Percentiles rank a stretch among this genome's conserved stretches.
These are phyloP conservation scores for Oasisia sp. DNA, from an alignment of 2,888 invertebrate species.

Conservation along the genomic window DNA sequence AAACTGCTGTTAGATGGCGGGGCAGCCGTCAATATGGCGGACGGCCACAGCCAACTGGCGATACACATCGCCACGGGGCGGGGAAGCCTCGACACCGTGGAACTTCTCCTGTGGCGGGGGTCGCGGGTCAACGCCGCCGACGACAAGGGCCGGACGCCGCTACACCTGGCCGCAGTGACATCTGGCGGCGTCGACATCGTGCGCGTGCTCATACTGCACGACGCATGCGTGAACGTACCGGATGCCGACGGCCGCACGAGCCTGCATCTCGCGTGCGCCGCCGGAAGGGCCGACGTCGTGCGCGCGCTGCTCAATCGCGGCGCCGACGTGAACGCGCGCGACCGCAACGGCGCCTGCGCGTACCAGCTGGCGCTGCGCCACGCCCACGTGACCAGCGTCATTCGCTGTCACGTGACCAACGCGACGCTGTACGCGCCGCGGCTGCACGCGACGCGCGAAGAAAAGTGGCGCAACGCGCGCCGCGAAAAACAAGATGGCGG, in stretches of 20 bases:
- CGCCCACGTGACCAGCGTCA: neutral
- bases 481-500: neutral
- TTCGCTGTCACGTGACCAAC: neutral
- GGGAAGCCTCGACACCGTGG: neutral
- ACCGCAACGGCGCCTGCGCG: neutral
- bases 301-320: conserved; percentile 17
- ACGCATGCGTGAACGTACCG: neutral
- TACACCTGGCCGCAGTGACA: conserved; percentile 4
- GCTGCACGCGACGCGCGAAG: neutral
- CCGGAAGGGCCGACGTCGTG: neutral
- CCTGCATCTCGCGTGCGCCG: neutral
- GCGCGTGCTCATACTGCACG: conserved; percentile 1
- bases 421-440: neutral
- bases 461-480: neutral
- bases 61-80: neutral
- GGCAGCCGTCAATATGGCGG: neutral
- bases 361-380: conserved; percentile 2
- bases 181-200: conserved; percentile 6
- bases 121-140: neutral
- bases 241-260: conserved; percentile 5
- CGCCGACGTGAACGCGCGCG: neutral
- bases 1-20: neutral
- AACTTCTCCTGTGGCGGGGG: neutral
- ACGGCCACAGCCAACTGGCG: neutral
- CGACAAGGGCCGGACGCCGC: conserved; percentile 1